Evolutionary conservation across 2,888 invertebrate genomes (phyloP).

Genomic region (Erebia epiphron): DNA sequence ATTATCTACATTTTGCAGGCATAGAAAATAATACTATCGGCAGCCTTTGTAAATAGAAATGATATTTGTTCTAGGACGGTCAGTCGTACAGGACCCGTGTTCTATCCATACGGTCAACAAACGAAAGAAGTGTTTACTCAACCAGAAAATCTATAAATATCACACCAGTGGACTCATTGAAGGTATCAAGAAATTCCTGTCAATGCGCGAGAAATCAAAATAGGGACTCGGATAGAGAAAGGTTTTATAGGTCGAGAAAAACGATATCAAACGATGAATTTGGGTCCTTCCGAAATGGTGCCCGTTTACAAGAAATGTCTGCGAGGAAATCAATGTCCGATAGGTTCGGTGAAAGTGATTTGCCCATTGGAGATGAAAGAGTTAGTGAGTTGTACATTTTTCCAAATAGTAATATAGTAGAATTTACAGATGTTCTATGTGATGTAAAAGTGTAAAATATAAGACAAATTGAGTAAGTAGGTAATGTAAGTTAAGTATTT

Average conservation of each 20-base stretch:
- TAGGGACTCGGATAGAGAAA: slow-evolving; percentile 52
- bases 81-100: slow-evolving; percentile 73
- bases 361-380: slow-evolving; percentile 67
- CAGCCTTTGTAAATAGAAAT: slow-evolving; percentile 15
- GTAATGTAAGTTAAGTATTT: slow-evolving; percentile 33
- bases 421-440: slow-evolving; percentile 72
- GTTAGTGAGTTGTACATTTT: slow-evolving; percentile 76
- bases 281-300: slow-evolving; percentile 49
- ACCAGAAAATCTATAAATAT: slow-evolving; percentile 67
- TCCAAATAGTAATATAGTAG: slow-evolving; percentile 74
- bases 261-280: slow-evolving; percentile 46
- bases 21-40: not conserved
- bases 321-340: slow-evolving; percentile 49
- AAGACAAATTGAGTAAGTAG: slow-evolving; percentile 22
- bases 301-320: slow-evolving; percentile 36
- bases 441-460: slow-evolving; percentile 72
- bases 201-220: slow-evolving; percentile 59
- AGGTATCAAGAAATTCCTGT: slow-evolving; percentile 60
- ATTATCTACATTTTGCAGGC: not conserved
- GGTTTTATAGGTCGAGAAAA: slow-evolving; percentile 56
- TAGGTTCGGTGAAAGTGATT: slow-evolving; percentile 51
- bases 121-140: slow-evolving; percentile 67
- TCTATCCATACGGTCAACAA: slow-evolving; percentile 72
- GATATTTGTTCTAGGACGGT: slow-evolving; percentile 60
- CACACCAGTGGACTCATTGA: slow-evolving; percentile 57